phyloP scores from a whole-genome alignment of 1,140 invertebrate genomes.

The Drosophila carrolli region DNA sequence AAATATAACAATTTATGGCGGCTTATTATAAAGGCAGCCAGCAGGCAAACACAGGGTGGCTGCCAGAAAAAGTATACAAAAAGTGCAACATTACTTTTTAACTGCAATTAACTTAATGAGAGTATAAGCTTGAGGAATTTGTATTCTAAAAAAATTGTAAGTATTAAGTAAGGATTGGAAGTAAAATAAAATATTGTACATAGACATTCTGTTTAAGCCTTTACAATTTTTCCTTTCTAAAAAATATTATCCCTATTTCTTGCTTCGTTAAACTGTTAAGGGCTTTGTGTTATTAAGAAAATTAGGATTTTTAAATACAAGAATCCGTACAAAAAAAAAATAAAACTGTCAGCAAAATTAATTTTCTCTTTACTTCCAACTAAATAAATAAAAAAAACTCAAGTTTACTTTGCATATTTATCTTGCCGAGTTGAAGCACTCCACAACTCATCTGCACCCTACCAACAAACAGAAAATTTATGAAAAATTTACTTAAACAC shows the following conservation, averaged over 20 bases:
- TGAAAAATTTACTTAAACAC: conserved; percentile 81
- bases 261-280: too few species aligned
- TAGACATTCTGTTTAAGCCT: too few species aligned
- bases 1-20: conserved; percentile 80
- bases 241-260: too few species aligned
- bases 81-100: neutral
- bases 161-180: neutral
- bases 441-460: conserved; percentile 27
- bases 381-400: neutral
- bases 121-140: neutral
- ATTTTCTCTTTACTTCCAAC: neutral
- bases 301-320: too few species aligned
- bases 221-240: too few species aligned
- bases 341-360: neutral
- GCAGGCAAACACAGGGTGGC: conserved; percentile 53
- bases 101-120: conserved; percentile 16
- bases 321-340: neutral
- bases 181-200: too few species aligned
- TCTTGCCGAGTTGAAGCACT: conserved; percentile 10
- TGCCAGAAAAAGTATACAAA: conserved; percentile 16
- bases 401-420: conserved; percentile 22
- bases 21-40: conserved; percentile 65
- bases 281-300: too few species aligned
- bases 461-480: conserved; percentile 49
- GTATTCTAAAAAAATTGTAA: neutral